Evolutionary conservation across 2,888 invertebrate genomes (phyloP), one percentile per base, ranked within the genome.

Genomic region (Stegophylla sp.): DNA sequence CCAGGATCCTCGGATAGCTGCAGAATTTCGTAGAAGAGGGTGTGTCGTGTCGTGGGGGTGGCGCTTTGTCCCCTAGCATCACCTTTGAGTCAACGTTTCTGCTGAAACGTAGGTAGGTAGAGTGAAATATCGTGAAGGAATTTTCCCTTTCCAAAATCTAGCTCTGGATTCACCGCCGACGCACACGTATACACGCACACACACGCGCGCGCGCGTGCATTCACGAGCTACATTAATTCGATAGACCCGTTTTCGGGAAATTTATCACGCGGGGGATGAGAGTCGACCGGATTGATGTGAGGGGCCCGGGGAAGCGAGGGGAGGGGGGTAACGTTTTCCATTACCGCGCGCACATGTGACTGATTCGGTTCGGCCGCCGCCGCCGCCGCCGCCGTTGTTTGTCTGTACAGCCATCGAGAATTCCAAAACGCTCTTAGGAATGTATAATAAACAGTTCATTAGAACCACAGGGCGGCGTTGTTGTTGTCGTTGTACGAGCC

Each of bases 371-470:
- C 20, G 34, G 10, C 51, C 51, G 51, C 51, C n/a, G n/a, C 7
- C 7, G 9, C 26, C 26, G 48, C 26, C n/a, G 12, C 23, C 12
- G 48, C 26, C 15, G 56, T 72, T 41, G 17, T 56, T 72, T 72
- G 71, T 43, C 56, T 23, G 26, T 43, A 23, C 72, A 59, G 41
- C 41, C 20, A 17, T 72, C 9, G 23, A 10, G 23, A 12, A 43
- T 43, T 59, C 56, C 56, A 23, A 56, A 72, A 72, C 23, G 56
- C 56, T 23, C 56, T 72, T 56, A 43, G 72, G 72, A 72, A 72
- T 59, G 56, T 72, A 41, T 56, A 59, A 72, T 72, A 59, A 56
- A 56, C 41, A 56, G 23, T 41, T 59, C 61, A 61, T 61, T 34
- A 61, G 17, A n/a, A 17, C 34, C 28, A 7, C 51, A n/a, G 17